These are phyloP conservation scores for Drosophila mayri DNA, from an alignment of 1,140 invertebrate species.

Conservation along the genomic window DNA sequence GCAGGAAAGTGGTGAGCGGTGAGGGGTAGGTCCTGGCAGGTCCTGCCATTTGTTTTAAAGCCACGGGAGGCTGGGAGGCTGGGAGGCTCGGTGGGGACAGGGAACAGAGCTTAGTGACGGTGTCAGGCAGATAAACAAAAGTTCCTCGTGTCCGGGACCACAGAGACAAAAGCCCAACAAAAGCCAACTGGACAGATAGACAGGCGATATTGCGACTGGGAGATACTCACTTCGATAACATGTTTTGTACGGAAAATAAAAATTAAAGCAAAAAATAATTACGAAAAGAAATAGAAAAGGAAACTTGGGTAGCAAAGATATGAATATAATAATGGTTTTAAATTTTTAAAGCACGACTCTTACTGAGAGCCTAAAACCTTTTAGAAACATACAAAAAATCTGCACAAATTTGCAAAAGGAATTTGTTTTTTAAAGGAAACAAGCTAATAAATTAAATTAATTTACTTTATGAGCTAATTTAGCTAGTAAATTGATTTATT, in stretches of 20 bases:
- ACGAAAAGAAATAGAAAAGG: background rate
- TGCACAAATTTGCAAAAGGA: too few relatives aligned
- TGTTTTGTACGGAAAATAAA: background rate
- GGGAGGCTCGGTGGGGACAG: background rate
- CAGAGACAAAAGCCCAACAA: slow-evolving; percentile 24
- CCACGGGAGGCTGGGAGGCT: background rate
- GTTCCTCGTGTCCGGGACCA: slow-evolving; percentile 14
- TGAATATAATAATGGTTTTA: background rate
- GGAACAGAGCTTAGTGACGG: slow-evolving; percentile 13
- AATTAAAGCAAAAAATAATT: background rate
- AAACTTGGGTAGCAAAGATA: background rate
- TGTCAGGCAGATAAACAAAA: slow-evolving; percentile 46
- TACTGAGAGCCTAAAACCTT: background rate
- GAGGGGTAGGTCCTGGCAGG: background rate
- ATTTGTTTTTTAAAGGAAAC: too few relatives aligned
- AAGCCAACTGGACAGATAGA: background rate
- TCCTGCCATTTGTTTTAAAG: slow-evolving; percentile 32
- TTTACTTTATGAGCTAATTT: too few relatives aligned
- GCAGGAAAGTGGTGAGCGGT: background rate
- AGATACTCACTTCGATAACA: background rate
- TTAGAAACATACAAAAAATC: too few relatives aligned
- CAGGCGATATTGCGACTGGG: background rate
- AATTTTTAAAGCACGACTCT: background rate
- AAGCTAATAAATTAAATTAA: too few relatives aligned
- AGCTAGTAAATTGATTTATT: too few relatives aligned